phyloP scores from a whole-genome alignment of 2,113 vertebrate species.

The Cranoglanis bouderius region DNA sequence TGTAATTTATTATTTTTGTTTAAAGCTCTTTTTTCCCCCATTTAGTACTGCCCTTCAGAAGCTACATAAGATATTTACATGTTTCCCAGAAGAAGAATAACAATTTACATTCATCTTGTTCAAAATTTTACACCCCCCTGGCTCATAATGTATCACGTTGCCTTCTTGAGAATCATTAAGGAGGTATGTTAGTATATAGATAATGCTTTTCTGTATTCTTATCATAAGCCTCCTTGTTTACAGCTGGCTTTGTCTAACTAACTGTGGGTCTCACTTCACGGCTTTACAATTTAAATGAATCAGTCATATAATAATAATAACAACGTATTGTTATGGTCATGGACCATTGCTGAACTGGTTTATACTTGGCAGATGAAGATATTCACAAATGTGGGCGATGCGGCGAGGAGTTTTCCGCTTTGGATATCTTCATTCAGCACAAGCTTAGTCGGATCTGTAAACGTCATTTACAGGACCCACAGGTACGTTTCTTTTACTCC shows the following conservation, averaged over 20 bases:
- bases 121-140: no score
- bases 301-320: background rate
- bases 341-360: background rate
- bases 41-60: no score
- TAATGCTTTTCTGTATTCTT: background rate
- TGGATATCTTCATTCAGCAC: conserved; percentile 95
- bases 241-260: background rate
- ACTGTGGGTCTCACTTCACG: background rate
- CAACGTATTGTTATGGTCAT: background rate
- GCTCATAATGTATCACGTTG: no score
- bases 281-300: background rate
- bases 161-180: no score
- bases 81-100: no score
- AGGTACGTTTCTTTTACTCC: conserved; percentile 36
- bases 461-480: conserved; percentile 63
- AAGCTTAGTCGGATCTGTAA: conserved; percentile 87
- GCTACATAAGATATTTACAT: no score
- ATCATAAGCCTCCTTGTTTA: background rate
- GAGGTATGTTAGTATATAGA: background rate
- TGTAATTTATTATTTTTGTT: no score
- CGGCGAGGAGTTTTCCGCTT: conserved; percentile 86
- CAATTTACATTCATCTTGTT: no score
- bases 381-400: conserved; percentile 93
- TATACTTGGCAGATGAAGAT: conserved; percentile 78
- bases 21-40: no score